Evolutionary conservation across 53 echinoderm and acorn worm genomes (phyloP), one percentile per base, ranked within the genome.

Genomic region (Pentamera pediparva): DNA sequence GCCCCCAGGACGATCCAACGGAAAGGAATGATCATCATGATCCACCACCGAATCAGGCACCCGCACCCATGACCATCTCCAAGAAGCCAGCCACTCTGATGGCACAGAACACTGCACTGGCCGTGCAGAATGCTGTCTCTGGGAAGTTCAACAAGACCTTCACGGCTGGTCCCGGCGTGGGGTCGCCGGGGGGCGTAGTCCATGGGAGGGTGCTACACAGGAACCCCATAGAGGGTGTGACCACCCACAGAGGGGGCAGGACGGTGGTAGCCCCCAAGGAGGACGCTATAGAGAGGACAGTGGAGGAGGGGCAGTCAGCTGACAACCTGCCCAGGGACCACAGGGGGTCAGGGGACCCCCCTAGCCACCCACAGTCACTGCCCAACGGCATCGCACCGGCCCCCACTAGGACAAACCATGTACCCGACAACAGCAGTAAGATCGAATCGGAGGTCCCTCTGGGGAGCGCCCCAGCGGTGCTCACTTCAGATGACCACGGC

Each of bases 31-130:
- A 33, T 6, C 52, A 41, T 26, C 17, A 65, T 41, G 24, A 6
- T 29, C 34, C 30, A 30, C 48, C 20, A 20, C 15, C 33, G 24
- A 48, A 21, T 32, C 57, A 24, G 27, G 18, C 73, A 29, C 61
- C 87, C 3, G 27, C 41, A 55, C 78, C 85, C 4, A 67, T 60
- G 6, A 84, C 90, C 4, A 73, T 75, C 51, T 55, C 58, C 17
- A 73, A 87, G 70, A 77, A 87, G 39, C 90, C 96, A 45, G 71
- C 79, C 6, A 87, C 96, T 6, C 83, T 95, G 0, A 74, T 95
- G 32, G 96, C 80, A 18, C 96, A 95, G 75, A 95, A 95, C 32
- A 95, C 96, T 18, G 80, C 80, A 41, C 75, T 95, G 35, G 96
- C 96, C 18, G 49, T 95, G 13, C 87, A 71, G 56, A 87, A 78